Conservation (phyloP, 1,140 invertebrate species). For the Eupeodes corollae region DNA sequence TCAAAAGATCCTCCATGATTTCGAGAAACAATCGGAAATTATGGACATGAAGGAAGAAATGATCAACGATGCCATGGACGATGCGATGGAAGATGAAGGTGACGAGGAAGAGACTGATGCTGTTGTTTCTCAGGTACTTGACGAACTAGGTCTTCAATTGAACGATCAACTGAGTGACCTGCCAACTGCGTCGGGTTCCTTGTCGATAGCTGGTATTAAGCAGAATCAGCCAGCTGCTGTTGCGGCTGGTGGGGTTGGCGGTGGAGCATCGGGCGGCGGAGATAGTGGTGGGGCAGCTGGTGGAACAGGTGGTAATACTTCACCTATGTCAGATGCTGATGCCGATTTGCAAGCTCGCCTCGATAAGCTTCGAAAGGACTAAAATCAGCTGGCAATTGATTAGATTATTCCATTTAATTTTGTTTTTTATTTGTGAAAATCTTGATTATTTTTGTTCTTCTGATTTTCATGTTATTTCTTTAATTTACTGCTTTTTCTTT, state of each 20-base stretch:
- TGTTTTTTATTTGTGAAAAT: too few species aligned
- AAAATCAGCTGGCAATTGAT: slow-evolving; percentile 31
- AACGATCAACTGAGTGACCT: slow-evolving; percentile 78
- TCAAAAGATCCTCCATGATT: slow-evolving; percentile 97
- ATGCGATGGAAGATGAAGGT: slow-evolving; percentile 95
- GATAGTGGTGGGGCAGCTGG: slow-evolving; percentile 40
- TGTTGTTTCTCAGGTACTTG: slow-evolving; percentile 86
- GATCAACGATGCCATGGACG: slow-evolving; percentile 99
- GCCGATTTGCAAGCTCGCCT: slow-evolving; percentile 89
- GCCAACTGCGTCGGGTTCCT: slow-evolving; percentile 44
- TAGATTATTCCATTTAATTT: too few species aligned
- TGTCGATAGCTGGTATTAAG: slow-evolving; percentile 30
- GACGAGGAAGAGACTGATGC: slow-evolving; percentile 97
- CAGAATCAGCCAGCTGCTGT: slow-evolving; percentile 39
- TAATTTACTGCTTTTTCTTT: too few species aligned
- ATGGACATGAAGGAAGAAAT: slow-evolving; percentile 99
- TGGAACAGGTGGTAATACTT: slow-evolving; percentile 40
- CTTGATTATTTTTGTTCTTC: too few species aligned
- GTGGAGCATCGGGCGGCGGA: slow-evolving; percentile 43
- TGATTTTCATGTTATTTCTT: too few species aligned
- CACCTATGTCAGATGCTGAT: slow-evolving; percentile 71
- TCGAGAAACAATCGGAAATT: slow-evolving; percentile 98
- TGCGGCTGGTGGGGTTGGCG: slow-evolving; percentile 42
- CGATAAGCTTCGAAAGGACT: slow-evolving; percentile 86
- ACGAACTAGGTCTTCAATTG: slow-evolving; percentile 92